Percentiles rank a stretch among this genome's conserved stretches.
phyloP scores from a whole-genome alignment of 2,888 invertebrate species.

The Microctonus hyperodae region DNA sequence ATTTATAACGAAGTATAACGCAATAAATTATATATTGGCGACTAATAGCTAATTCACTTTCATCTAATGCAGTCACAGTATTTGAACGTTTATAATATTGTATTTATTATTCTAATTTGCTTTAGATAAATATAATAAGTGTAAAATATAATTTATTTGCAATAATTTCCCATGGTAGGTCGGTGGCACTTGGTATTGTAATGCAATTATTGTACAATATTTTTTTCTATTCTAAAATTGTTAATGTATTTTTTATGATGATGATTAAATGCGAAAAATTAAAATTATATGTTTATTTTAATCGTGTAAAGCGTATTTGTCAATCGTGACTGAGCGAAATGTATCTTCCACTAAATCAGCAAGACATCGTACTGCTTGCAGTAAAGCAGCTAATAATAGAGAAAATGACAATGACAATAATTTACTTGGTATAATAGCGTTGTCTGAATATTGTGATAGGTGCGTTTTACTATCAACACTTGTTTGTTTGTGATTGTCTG shows the following conservation, averaged over 20 bases:
- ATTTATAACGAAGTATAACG: too few relatives aligned
- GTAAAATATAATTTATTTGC: conserved; percentile 36
- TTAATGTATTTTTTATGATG: conserved; percentile 2
- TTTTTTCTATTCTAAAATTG: background rate
- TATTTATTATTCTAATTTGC: background rate
- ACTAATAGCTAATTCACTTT: background rate
- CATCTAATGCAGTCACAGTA: background rate
- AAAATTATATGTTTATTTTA: conserved; percentile 25
- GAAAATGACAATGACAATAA: conserved; percentile 70
- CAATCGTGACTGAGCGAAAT: conserved; percentile 54
- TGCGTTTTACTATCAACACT: conserved; percentile 1
- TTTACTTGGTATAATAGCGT: conserved; percentile 62
- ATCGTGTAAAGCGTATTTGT: conserved; percentile 44
- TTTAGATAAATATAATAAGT: conserved; percentile 26
- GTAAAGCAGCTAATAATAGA: conserved; percentile 68
- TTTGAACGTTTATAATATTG: background rate
- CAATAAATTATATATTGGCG: background rate
- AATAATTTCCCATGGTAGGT: background rate
- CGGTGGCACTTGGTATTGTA: background rate
- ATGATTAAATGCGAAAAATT: background rate
- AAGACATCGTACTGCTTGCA: conserved; percentile 71
- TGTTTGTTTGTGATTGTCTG: background rate
- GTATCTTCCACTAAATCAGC: conserved; percentile 70
- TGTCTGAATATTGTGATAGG: conserved; percentile 39
- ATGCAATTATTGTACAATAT: background rate